Conservation (phyloP, 2,113 vertebrate genomes). For the Coturnix japonica region DNA sequence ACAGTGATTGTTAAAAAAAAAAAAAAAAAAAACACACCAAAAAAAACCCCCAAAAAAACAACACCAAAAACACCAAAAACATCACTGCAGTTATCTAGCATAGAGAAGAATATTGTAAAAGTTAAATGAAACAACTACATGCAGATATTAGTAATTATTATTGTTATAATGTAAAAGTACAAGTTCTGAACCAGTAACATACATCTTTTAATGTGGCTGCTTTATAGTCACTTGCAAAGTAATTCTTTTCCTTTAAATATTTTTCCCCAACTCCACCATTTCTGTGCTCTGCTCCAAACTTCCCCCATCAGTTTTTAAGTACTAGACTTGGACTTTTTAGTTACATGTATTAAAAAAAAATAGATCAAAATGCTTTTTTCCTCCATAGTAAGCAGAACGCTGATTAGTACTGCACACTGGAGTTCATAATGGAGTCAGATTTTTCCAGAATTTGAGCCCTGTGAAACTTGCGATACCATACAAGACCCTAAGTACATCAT, state of each 20-base stretch:
- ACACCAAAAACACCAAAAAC: background rate
- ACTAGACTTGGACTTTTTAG: background rate
- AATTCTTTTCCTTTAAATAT: constrained; percentile 1
- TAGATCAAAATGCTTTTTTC: background rate
- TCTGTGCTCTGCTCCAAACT: background rate
- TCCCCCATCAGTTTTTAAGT: background rate
- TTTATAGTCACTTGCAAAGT: constrained; percentile 28
- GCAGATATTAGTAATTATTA: constrained; percentile 14
- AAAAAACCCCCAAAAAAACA: too few species aligned
- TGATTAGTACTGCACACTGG: background rate
- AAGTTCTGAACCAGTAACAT: background rate
- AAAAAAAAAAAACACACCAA: too few species aligned
- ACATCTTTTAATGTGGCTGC: background rate
- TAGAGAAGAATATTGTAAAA: background rate
- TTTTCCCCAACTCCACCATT: background rate
- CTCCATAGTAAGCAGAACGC: background rate
- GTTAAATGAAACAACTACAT: background rate
- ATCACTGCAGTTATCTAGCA: background rate
- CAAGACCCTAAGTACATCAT: background rate
- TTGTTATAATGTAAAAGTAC: constrained; percentile 49
- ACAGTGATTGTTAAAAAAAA: background rate
- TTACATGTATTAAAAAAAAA: background rate
- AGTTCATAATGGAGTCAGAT: background rate
- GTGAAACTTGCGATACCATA: background rate
- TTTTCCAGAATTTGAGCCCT: background rate